Conservation (phyloP, 2,888 invertebrate species). For the Vanessa cardui region DNA sequence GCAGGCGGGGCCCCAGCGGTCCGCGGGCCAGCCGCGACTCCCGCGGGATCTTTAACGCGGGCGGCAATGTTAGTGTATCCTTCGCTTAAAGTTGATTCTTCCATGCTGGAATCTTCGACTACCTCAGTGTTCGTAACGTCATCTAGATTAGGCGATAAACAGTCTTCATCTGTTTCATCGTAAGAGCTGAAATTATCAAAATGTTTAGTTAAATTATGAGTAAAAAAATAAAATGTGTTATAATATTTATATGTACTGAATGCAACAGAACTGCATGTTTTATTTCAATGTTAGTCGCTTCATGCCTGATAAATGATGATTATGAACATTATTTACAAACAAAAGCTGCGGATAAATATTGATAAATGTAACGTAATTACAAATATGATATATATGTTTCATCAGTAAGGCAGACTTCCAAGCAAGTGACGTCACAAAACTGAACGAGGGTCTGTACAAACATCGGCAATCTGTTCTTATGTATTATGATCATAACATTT, state of each 20-base stretch:
- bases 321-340: constrained; percentile 65
- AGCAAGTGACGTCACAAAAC: constrained; percentile 38
- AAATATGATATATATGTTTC: constrained; percentile 57
- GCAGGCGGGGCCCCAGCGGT: constrained; percentile 43
- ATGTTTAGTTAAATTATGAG: constrained; percentile 11
- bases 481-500: constrained; percentile 6
- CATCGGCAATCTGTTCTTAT: constrained; percentile 8
- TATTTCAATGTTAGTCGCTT: constrained; percentile 69
- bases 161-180: constrained; percentile 87
- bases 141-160: constrained; percentile 86
- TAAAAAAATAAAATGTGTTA: not conserved
- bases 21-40: constrained; percentile 45
- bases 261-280: constrained; percentile 66
- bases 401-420: constrained; percentile 78
- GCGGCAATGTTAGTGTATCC: constrained; percentile 47
- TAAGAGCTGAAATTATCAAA: constrained; percentile 81
- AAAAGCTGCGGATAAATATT: constrained; percentile 60
- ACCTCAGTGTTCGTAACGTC: constrained; percentile 80
- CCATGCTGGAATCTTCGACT: constrained; percentile 75
- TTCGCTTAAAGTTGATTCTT: constrained; percentile 73
- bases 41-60: constrained; percentile 42
- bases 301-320: constrained; percentile 67
- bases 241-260: constrained; percentile 69
- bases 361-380: constrained; percentile 59
- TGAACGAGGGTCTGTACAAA: constrained; percentile 23